These are phyloP conservation scores for Hydrolagus colliei DNA, from an alignment of 2,797 vertebrate species.

Conservation along the genomic window DNA sequence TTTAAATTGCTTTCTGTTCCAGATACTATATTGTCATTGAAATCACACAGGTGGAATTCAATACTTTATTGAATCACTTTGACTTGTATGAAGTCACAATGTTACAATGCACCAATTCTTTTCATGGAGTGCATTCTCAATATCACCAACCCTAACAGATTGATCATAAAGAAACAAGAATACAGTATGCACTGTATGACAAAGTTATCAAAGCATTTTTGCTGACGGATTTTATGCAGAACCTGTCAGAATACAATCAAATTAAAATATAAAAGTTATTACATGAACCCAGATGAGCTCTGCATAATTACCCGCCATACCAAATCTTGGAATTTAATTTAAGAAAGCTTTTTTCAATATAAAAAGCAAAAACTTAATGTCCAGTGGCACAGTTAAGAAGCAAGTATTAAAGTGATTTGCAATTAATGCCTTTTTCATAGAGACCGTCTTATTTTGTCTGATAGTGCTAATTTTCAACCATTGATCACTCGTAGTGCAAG, in stretches of 20 bases:
- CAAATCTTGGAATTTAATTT: background rate
- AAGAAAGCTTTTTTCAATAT: background rate
- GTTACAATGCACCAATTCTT: constrained; percentile 73
- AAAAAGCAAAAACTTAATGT: background rate
- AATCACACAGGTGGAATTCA: constrained; percentile 62
- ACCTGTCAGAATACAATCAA: background rate
- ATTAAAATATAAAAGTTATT: constrained; percentile 5
- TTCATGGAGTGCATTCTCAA: constrained; percentile 72
- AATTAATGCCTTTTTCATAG: no score
- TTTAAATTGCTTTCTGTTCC: background rate
- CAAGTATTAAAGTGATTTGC: background rate
- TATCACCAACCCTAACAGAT: constrained; percentile 94
- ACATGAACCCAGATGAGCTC: background rate
- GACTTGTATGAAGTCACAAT: constrained; percentile 99
- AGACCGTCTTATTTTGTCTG: no score
- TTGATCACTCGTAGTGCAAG: no score
- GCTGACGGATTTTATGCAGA: background rate
- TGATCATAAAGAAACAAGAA: constrained; percentile 90
- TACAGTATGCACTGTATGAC: constrained; percentile 77
- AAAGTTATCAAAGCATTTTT: background rate
- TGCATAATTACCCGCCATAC: constrained; percentile 10
- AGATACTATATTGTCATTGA: constrained; percentile 25
- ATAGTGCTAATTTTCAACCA: no score
- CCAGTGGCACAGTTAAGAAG: background rate
- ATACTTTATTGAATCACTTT: constrained; percentile 91